Base-by-base conservation (phyloP, 2,888 invertebrate genomes). In the Macrophya alboannulata region DNA sequence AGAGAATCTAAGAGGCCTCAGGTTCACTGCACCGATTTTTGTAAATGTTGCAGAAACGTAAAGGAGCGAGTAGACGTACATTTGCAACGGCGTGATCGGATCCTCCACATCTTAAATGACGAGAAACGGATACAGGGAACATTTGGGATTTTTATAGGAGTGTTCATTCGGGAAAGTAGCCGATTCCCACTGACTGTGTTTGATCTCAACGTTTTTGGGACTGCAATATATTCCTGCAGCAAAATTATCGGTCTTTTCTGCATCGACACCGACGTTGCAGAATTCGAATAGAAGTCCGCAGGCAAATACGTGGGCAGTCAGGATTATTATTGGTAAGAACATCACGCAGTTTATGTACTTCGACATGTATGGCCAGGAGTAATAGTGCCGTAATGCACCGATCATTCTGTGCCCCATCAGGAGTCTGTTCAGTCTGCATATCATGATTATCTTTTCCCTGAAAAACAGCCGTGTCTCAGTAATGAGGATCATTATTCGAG, bases 361-460 rank as follows among this genome's bases (percentile, higher is more conserved):
- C 8, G 37, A n/a, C n/a, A 43, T 43, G 62, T 81, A 81, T 10
- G 81, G 81, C 43, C 43, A 81, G 0, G 62, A 62, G 62, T 62
- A 81, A 21, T 81, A 15, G 62, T 81, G 21, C n/a, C 40, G 59
- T 43, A 81, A 0, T 15, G 40, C 81, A 43, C 59, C 62, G 62
- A 81, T 40, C 43, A 81, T 81, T 43, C 81, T 37, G 81, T 81
- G 81, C 9, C 40, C 17, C 81, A 81, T 81, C 1, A 81, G 17
- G 21, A 81, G n/a, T 62, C 25, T 81, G 62, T 81, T 81, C 15
- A 62, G 25, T 62, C 81, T 81, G 59, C 59, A 59, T 40, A 81
- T 8, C 62, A 51, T 15, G 12, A 81, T 15, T 15, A 12, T 55
- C 0, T n/a, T 55, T 8, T 51, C 15, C 12, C 77, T 77, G 55